Conservation (phyloP, 2,888 invertebrate species). For the Dryomyza anilis region DNA sequence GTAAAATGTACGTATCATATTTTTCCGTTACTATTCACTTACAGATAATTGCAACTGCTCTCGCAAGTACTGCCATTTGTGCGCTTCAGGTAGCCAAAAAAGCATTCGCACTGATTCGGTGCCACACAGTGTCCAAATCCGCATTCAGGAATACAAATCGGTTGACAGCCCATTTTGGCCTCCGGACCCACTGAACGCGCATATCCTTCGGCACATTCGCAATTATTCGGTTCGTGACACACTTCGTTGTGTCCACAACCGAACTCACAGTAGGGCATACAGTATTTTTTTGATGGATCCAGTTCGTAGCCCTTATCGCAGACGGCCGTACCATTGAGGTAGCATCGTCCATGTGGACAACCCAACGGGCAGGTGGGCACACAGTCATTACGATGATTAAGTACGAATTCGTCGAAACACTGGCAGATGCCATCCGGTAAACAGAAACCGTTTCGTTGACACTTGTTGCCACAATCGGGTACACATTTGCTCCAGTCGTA, state of each 20-base stretch:
- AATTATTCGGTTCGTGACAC: slow-evolving; percentile 68
- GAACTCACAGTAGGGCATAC: slow-evolving; percentile 65
- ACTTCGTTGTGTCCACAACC: slow-evolving; percentile 66
- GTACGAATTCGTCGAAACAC: slow-evolving; percentile 55
- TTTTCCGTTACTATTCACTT: too few relatives aligned
- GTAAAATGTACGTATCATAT: too few relatives aligned
- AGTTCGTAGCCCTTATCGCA: slow-evolving; percentile 56
- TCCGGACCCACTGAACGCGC: slow-evolving; percentile 39
- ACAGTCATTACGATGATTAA: slow-evolving; percentile 51
- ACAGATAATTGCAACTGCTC: slow-evolving; percentile 50
- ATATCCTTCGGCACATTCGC: slow-evolving; percentile 60
- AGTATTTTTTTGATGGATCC: slow-evolving; percentile 58
- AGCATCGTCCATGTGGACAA: slow-evolving; percentile 58
- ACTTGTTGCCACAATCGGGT: slow-evolving; percentile 59
- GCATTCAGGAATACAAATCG: slow-evolving; percentile 53
- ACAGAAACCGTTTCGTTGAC: slow-evolving; percentile 62
- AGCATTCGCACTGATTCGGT: slow-evolving; percentile 63
- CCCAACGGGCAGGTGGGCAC: slow-evolving; percentile 52
- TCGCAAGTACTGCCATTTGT: slow-evolving; percentile 50
- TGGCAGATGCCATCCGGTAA: slow-evolving; percentile 56
- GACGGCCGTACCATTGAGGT: slow-evolving; percentile 54
- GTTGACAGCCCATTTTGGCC: slow-evolving; percentile 48
- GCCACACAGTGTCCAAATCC: slow-evolving; percentile 62
- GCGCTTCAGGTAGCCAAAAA: slow-evolving; percentile 52
- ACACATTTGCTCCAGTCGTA: slow-evolving; percentile 65